phyloP scores from a whole-genome alignment of 2,113 vertebrate genomes.

The Oxyura jamaicensis region DNA sequence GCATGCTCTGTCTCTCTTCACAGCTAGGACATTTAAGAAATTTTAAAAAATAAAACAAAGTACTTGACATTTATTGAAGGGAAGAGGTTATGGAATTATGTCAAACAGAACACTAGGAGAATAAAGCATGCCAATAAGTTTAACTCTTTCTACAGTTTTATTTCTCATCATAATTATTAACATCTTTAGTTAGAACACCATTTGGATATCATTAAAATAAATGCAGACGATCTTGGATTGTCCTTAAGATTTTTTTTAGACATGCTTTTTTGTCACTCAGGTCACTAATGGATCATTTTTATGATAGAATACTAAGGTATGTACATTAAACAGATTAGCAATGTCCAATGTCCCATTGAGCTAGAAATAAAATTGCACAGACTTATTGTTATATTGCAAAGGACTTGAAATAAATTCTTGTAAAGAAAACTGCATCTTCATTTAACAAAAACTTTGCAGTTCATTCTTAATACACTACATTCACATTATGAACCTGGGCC shows the following conservation, averaged over 20 bases:
- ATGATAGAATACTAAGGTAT: not conserved
- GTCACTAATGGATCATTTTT: not conserved
- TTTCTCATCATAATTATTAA: slow-evolving; percentile 3
- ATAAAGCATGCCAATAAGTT: not conserved
- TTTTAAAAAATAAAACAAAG: slow-evolving; percentile 19
- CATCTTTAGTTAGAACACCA: slow-evolving; percentile 23
- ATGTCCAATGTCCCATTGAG: not conserved
- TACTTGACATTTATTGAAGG: slow-evolving; percentile 39
- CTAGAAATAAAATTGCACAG: not conserved
- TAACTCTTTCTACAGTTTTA: slow-evolving; percentile 24
- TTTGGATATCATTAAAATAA: slow-evolving; percentile 34
- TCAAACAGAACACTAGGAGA: slow-evolving; percentile 17
- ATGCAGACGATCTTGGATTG: not conserved
- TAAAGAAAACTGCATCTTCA: not conserved
- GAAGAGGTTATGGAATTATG: slow-evolving; percentile 17
- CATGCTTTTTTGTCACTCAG: not conserved
- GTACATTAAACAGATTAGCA: not conserved
- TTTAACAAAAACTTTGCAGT: not conserved
- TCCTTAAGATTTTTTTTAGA: not conserved
- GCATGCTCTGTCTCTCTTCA: slow-evolving; percentile 31
- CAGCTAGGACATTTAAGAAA: slow-evolving; percentile 12
- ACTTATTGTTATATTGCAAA: not conserved
- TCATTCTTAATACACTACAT: not conserved
- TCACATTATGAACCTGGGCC: not conserved
- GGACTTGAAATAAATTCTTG: not conserved